These are phyloP conservation scores for Sclerurus mexicanus DNA, from an alignment of 2,113 vertebrate genomes.

Conservation along the genomic window DNA sequence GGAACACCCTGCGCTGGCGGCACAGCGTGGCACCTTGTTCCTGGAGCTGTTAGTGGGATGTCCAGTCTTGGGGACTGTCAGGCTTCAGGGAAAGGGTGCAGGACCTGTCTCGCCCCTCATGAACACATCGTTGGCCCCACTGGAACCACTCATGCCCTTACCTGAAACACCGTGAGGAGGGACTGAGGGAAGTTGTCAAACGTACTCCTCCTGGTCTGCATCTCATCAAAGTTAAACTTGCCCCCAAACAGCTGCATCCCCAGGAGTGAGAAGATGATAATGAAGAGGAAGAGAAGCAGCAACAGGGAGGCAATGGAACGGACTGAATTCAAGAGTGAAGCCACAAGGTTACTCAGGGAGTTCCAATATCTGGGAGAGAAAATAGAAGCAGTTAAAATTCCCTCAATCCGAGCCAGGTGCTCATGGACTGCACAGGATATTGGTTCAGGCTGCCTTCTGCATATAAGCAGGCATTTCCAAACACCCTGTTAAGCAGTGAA, in stretches of 20 bases:
- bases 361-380: slow-evolving; percentile 91
- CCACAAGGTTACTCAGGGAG: slow-evolving; percentile 97
- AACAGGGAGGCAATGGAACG: slow-evolving; percentile 97
- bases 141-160: slow-evolving; percentile 18
- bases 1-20: neutral
- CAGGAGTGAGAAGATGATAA: slow-evolving; percentile 99
- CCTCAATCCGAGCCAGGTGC: neutral
- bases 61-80: neutral
- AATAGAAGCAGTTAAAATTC: neutral
- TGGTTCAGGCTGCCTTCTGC: neutral
- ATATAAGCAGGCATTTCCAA: slow-evolving; percentile 14
- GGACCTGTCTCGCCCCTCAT: neutral
- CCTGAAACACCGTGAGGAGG: slow-evolving; percentile 98
- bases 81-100: neutral
- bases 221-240: slow-evolving; percentile 98
- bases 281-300: slow-evolving; percentile 98
- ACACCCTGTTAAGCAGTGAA: slow-evolving; percentile 44
- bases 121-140: neutral
- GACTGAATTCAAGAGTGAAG: slow-evolving; percentile 96
- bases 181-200: slow-evolving; percentile 99
- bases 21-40: neutral
- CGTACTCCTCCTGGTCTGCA: slow-evolving; percentile 92
- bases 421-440: neutral
- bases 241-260: slow-evolving; percentile 99
- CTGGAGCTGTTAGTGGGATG: neutral